Base-by-base conservation (phyloP, 2,797 vertebrate species). In the Lemur catta region DNA sequence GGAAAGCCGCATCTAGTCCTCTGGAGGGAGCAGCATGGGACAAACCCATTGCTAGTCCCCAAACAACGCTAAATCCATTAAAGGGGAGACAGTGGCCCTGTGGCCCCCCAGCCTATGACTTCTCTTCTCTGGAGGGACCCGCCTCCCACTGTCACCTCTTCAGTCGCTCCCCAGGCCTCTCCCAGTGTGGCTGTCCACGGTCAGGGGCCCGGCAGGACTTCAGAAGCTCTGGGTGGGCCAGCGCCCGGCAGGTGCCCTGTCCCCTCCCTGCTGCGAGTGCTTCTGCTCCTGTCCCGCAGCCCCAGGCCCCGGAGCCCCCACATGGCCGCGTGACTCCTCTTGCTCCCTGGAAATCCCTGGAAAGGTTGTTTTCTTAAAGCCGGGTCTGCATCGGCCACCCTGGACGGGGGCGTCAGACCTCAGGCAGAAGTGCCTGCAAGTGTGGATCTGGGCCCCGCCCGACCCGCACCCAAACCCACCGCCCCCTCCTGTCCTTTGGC, bases 351-450 rank as follows among this genome's bases (percentile, higher is more conserved):
- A 41, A 18, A 20, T 12, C 55, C 11, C 41, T 2, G 28, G 80
- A 35, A 50, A 38, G 41, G 52, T 22, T 1, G 0, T 35, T 74
- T 67, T 48, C 4, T 17, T 7, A 12, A 75, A 28, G 14, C n/a
- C 33, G 0, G 15, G 20, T 30, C 48, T 48, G 26, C 26, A 0
- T 0, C 0, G 12, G 15, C 59, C 26, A 0, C 52, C 20, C 46
- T 18, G 8, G 41, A 55, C 15, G 0, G 55, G 13, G 9, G 46
- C 8, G 1, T 50, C 35, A 10, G 74, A 50, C 9, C 33, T 65
- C 41, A 24, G n/a, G n/a, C 20, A 2, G 26, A 50, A 48, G 5
- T 12, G 30, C 48, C 30, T 14, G 0, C 24, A 82, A 4, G 20
- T 7, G 0, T 3, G 22, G 81, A 57, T 12, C 14, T 3, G 78